These are phyloP conservation scores for Macrochelys suwanniensis DNA, from an alignment of 2,797 vertebrate species.

Conservation along the genomic window DNA sequence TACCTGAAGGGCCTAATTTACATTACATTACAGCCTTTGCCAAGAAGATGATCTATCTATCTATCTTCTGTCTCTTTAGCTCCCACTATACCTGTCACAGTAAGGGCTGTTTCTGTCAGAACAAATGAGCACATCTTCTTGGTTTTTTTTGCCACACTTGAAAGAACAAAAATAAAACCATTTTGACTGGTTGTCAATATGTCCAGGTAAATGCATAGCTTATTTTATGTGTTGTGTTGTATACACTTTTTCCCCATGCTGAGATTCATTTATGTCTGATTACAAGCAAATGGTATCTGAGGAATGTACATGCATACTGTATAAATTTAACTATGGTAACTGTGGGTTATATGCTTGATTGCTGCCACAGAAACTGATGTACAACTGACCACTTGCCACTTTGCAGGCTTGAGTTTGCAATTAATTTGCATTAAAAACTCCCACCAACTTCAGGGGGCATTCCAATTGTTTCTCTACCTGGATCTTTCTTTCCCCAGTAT, in stretches of 20 bases:
- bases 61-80: background rate
- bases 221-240: background rate
- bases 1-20: background rate
- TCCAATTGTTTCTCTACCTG: background rate
- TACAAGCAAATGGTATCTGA: background rate
- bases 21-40: background rate
- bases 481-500: conserved; percentile 1
- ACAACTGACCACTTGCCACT: background rate
- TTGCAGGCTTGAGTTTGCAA: background rate
- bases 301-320: background rate
- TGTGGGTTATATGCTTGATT: background rate
- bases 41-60: background rate
- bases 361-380: background rate
- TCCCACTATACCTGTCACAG: background rate
- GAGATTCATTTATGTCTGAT: background rate
- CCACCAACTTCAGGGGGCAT: background rate
- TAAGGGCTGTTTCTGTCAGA: background rate
- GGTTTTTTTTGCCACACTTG: background rate
- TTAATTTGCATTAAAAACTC: background rate
- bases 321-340: background rate
- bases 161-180: background rate
- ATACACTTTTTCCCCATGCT: background rate
- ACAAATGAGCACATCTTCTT: background rate
- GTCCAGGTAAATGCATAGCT: background rate
- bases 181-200: background rate